Evolutionary conservation across 2,888 invertebrate genomes (phyloP), one percentile per base, ranked within the genome.

Genomic region (Parthenolecanium corni): DNA sequence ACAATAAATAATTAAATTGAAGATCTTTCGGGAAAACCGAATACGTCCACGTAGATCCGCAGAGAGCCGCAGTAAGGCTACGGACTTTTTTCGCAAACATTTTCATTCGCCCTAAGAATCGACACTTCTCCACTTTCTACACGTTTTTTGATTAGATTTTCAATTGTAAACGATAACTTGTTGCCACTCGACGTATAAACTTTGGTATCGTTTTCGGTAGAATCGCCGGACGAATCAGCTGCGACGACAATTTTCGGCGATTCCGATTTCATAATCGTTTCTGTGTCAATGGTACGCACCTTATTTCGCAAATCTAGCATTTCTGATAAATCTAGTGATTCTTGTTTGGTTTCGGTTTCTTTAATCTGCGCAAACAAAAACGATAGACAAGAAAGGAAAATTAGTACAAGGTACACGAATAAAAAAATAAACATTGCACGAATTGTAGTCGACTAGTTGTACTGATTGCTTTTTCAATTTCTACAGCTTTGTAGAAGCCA

Each of bases 121-220:
- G 31, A 31, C 31, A 31, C 31, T 31, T 31, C 31, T 9, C 25
- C 62, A 23, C 44, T 62, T 51, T 62, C 62, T 20, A 42, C 62
- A n/a, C 40, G 40, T 52, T 62, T 62, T 44, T 52, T 52, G 18
- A 62, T 62, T 36, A 62, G 42, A 52, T 62, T 62, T 25, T 62
- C 62, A 25, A 62, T 62, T 20, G 62, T 62, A 25, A 62, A 62
- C 1, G 62, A 16, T 44, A 62, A 44, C 25, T 52, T 62, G 42
- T 52, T 62, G 11, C 52, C 52, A 23, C 24, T 62, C 52, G 62
- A 62, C 1, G 62, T 62, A n/a, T 62, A 62, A 12, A 62, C 44
- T 44, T 62, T 62, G 31, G 40, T 42, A 38, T 42, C 52, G 3
- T 38, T 24, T 21, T 40, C 38, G 18, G 31, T 38, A 3, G 51